These are phyloP conservation scores for Ochropleura leucogaster DNA, from an alignment of 2,888 invertebrate genomes.

Conservation along the genomic window DNA sequence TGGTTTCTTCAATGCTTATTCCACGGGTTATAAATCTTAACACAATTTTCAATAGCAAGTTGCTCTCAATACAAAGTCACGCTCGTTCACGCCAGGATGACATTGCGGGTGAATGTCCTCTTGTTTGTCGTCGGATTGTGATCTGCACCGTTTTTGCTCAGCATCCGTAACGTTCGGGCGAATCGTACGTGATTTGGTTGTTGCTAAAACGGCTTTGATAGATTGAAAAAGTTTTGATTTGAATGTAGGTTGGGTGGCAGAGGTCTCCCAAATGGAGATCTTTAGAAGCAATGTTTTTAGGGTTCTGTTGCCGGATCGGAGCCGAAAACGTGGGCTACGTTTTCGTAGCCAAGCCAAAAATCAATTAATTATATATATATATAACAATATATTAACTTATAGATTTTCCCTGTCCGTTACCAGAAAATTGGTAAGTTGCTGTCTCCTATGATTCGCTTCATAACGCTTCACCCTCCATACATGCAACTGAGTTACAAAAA, in stretches of 20 bases:
- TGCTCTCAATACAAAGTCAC: conserved; percentile 30
- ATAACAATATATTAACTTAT: too few species aligned
- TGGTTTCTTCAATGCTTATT: neutral
- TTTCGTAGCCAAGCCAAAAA: too few species aligned
- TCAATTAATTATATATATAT: too few species aligned
- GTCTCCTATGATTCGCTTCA: too few species aligned
- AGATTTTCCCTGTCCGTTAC: too few species aligned
- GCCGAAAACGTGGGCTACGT: too few species aligned
- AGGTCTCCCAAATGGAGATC: neutral
- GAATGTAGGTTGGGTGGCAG: neutral
- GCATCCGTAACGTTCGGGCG: conserved; percentile 48
- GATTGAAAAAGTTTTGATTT: neutral
- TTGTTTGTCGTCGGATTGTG: conserved; percentile 51
- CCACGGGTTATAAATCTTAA: conserved; percentile 7
- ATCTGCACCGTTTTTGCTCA: conserved; percentile 60
- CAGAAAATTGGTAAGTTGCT: too few species aligned
- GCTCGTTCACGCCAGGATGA: conserved; percentile 33
- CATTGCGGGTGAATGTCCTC: conserved; percentile 58
- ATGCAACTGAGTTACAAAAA: too few species aligned
- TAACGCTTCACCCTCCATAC: too few species aligned
- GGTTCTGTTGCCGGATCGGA: too few species aligned
- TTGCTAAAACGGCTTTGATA: conserved; percentile 4
- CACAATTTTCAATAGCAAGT: neutral
- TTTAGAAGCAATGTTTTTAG: neutral
- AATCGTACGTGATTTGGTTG: conserved; percentile 39